Evolutionary conservation across 2,888 invertebrate genomes (phyloP).

Genomic region (Eurytoma adleriae): DNA sequence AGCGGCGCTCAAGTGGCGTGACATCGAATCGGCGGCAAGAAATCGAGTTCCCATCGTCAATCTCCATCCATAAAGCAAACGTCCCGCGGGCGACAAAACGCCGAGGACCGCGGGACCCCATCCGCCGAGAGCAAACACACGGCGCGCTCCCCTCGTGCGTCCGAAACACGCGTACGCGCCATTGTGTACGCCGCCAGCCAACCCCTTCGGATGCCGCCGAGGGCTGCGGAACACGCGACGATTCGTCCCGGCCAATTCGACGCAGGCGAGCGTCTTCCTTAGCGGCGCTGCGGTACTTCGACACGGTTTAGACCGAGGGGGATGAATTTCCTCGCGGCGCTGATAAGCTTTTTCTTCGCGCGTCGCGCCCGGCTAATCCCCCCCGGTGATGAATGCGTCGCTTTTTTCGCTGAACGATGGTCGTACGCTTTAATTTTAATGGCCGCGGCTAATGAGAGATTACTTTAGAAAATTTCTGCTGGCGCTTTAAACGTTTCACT

Average conservation of each 20-base stretch:
- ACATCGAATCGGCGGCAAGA: slow-evolving; percentile 34
- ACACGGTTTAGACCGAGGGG: background rate
- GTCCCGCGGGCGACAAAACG: slow-evolving; percentile 25
- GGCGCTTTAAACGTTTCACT: too few species aligned
- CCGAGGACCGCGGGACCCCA: background rate
- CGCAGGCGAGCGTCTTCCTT: slow-evolving; percentile 13
- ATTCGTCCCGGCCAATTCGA: slow-evolving; percentile 50
- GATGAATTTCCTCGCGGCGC: background rate
- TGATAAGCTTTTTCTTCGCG: slow-evolving; percentile 1
- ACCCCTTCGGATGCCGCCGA: background rate
- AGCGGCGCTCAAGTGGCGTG: slow-evolving; percentile 42
- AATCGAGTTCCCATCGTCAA: slow-evolving; percentile 49
- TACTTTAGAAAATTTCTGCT: too few species aligned
- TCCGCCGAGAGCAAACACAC: too few species aligned
- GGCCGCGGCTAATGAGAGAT: too few species aligned
- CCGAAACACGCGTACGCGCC: slow-evolving; percentile 32
- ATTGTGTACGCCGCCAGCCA: background rate
- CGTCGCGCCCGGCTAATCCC: too few species aligned
- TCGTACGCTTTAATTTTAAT: too few species aligned
- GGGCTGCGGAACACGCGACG: slow-evolving; percentile 25
- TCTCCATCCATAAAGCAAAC: slow-evolving; percentile 48
- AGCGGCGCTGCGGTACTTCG: background rate
- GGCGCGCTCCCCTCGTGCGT: background rate
- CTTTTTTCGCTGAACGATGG: background rate
- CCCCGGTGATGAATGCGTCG: background rate